Base-by-base conservation (phyloP, 1,140 invertebrate species). In the Zaprionus nigranus region DNA sequence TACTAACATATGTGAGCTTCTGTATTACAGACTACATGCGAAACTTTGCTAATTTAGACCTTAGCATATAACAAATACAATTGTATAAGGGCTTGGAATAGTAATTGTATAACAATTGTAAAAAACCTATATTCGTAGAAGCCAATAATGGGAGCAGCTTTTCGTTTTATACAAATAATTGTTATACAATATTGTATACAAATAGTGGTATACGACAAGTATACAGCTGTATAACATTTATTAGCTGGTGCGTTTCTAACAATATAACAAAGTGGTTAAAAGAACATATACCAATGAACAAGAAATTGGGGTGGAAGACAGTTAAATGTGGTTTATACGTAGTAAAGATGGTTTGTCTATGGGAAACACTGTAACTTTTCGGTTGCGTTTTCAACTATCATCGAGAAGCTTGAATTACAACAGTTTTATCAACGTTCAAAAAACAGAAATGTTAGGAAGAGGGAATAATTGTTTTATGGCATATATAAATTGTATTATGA, bases 1-100 rank as follows among this genome's bases (percentile, higher is more conserved):
- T 43, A 30, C 28, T 7, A 40, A 17, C 7, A 13, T 24, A 11
- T 38, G 22, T 38, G 17, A 61, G n/a, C 13, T 43, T 73, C 43
- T 77, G 17, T 40, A 58, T 24, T 62, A 62, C 40, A 51, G 49
- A 40, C 53, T 22, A 24, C n/a, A 5, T 61, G 26, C n/a, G 13
- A 24, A 17, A 51, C 46, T 13, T 51, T 51, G 46, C 20, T 51
- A 34, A 24, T 22, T 15, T 6, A 24, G 20, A 24, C 5, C 17
- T 24, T 46, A 34, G 9, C 9, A 34, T 34, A 46, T 46, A 46
- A 46, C n/a, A 40, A 6, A n/a, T n/a, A 40, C 2, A 15, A n/a
- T 40, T 40, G n/a, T n/a, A 40, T 40, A 40, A 40, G 15, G 6
- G n/a, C 6, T 43, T 43, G 40, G 2, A 20, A 22, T 12, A 38